Evolutionary conservation across 1,140 invertebrate species (phyloP).

Genomic region (Bombus haemorrhoidalis): DNA sequence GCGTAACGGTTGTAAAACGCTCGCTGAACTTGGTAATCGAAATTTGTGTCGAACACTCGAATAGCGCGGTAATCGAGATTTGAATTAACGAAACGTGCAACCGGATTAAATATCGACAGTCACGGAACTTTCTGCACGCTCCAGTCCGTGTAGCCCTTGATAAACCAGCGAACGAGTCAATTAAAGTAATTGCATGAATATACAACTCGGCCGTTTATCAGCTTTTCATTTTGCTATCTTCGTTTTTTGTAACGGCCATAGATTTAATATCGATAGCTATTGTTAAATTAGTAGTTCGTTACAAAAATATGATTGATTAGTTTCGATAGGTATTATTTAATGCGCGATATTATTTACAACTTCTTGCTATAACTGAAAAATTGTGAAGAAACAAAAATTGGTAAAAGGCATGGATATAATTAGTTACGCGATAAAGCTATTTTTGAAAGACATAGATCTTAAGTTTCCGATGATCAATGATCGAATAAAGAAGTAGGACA

Average conservation of each 20-base stretch:
- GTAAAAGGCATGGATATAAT: no score
- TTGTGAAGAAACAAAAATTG: neutral
- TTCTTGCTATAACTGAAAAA: neutral
- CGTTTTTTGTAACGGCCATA: neutral
- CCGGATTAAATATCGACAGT: constrained; percentile 7
- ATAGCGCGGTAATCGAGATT: constrained; percentile 38
- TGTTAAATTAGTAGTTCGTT: neutral
- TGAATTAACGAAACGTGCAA: constrained; percentile 29
- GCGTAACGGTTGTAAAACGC: neutral
- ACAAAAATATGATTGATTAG: neutral
- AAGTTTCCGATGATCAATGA: no score
- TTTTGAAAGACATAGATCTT: no score
- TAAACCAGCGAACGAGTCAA: neutral
- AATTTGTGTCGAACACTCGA: neutral
- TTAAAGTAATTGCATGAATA: constrained; percentile 40
- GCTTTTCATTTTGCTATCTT: neutral
- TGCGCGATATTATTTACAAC: neutral
- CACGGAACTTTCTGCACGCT: neutral
- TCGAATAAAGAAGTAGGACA: no score
- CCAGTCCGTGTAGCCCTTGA: neutral
- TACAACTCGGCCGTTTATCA: neutral
- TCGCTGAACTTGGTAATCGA: neutral
- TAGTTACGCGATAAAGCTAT: no score
- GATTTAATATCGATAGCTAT: neutral
- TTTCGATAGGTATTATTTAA: neutral